Conservation (phyloP, 2,797 vertebrate species). For the Diceros bicornis region DNA sequence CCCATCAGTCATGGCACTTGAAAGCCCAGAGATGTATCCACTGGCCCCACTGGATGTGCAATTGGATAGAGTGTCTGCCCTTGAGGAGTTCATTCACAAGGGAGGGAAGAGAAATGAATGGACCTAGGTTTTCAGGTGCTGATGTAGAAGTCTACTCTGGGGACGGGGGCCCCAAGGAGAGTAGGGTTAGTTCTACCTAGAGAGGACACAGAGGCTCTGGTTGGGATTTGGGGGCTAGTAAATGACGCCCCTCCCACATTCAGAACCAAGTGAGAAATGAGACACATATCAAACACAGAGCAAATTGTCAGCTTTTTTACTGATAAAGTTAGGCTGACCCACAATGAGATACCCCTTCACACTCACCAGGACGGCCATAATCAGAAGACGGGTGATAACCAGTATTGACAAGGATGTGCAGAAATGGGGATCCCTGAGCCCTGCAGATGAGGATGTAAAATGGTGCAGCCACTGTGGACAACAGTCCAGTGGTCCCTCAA, state of each 20-base stretch:
- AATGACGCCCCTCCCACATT: background rate
- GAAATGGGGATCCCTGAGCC: too few relatives aligned
- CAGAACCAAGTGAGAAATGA: background rate
- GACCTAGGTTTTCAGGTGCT: background rate
- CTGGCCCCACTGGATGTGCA: background rate
- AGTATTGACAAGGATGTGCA: rapidly evolving
- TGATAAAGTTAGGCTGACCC: background rate
- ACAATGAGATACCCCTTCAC: rapidly evolving
- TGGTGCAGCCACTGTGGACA: too few relatives aligned
- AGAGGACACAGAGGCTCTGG: background rate
- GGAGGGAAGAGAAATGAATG: background rate
- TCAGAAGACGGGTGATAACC: background rate
- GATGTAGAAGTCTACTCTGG: background rate
- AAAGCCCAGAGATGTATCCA: too few relatives aligned
- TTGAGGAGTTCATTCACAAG: background rate
- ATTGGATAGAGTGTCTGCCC: background rate
- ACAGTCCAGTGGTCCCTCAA: background rate
- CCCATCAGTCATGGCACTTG: rapidly evolving
- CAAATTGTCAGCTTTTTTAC: background rate
- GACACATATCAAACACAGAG: background rate
- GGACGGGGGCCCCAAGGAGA: background rate
- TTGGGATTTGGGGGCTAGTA: background rate
- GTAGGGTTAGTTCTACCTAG: background rate
- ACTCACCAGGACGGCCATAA: background rate
- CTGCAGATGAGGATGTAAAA: background rate